These are phyloP conservation scores for Pyxicephalus adspersus DNA, from an alignment of 2,113 vertebrate genomes.

Conservation along the genomic window DNA sequence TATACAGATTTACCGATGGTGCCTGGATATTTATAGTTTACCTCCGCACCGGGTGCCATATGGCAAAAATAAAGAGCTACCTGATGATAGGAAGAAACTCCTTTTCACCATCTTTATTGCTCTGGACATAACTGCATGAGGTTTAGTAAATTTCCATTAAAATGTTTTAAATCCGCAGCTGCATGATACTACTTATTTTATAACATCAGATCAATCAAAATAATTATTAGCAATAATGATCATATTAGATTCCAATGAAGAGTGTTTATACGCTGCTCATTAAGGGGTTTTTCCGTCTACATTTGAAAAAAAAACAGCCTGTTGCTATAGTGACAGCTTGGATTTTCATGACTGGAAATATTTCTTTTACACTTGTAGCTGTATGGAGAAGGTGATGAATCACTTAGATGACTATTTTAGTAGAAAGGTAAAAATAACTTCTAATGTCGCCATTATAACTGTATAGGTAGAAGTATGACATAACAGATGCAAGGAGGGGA, in stretches of 20 bases:
- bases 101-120: no score
- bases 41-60: no score
- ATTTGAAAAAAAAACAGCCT: slow-evolving; percentile 22
- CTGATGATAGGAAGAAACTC: no score
- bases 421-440: slow-evolving; percentile 7
- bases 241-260: neutral
- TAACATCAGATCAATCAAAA: neutral
- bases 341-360: slow-evolving; percentile 35
- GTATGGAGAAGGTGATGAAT: slow-evolving; percentile 27
- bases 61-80: no score
- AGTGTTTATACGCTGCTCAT: neutral
- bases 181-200: neutral
- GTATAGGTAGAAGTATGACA: neutral
- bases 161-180: neutral
- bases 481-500: neutral
- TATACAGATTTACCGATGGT: no score
- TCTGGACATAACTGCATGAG: no score
- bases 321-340: slow-evolving; percentile 43
- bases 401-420: slow-evolving; percentile 43
- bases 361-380: neutral
- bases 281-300: neutral
- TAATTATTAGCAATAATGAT: neutral
- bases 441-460: neutral
- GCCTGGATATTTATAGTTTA: no score
- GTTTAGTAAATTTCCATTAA: neutral